Percentiles rank a stretch among this genome's conserved stretches.
Conservation (phyloP, 2,888 invertebrate genomes). For the Acanthosepion pharaonis region DNA sequence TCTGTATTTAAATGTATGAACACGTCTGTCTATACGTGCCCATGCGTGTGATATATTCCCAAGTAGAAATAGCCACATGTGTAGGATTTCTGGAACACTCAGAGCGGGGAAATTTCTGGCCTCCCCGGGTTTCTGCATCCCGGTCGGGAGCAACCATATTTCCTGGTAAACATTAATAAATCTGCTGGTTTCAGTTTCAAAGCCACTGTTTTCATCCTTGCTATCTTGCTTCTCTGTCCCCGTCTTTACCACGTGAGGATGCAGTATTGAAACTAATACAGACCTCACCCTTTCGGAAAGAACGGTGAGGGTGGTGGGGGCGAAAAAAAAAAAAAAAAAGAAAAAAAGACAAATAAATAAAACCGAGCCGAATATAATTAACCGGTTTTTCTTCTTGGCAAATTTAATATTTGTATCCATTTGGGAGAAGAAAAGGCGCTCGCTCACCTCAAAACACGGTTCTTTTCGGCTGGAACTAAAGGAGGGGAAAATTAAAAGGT, state of each 20-base stretch:
- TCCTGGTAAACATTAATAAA: slow-evolving; percentile 12
- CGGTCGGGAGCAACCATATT: not conserved
- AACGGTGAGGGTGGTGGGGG: too few relatives aligned
- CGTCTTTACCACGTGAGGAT: too few relatives aligned
- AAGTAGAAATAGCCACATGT: not conserved
- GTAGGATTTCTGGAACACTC: not conserved
- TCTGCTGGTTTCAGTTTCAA: not conserved
- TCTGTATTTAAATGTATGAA: too few relatives aligned
- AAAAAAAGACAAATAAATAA: not conserved
- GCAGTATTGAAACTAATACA: too few relatives aligned
- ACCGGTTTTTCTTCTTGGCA: not conserved
- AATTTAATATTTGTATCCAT: slow-evolving; percentile 4
- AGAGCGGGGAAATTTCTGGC: not conserved
- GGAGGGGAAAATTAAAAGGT: too few relatives aligned
- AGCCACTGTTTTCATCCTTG: not conserved
- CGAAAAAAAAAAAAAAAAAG: too few relatives aligned
- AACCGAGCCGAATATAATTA: not conserved
- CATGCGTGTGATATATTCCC: not conserved
- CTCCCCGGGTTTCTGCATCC: not conserved
- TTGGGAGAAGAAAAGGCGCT: not conserved
- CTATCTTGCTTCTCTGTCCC: not conserved
- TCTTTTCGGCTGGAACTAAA: not conserved
- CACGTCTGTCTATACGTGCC: not conserved
- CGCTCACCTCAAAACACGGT: not conserved
- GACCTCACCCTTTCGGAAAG: too few relatives aligned